Percentiles rank a stretch among this genome's conserved stretches.
phyloP scores from a whole-genome alignment of 2,113 vertebrate species.

The Dipodomys spectabilis region DNA sequence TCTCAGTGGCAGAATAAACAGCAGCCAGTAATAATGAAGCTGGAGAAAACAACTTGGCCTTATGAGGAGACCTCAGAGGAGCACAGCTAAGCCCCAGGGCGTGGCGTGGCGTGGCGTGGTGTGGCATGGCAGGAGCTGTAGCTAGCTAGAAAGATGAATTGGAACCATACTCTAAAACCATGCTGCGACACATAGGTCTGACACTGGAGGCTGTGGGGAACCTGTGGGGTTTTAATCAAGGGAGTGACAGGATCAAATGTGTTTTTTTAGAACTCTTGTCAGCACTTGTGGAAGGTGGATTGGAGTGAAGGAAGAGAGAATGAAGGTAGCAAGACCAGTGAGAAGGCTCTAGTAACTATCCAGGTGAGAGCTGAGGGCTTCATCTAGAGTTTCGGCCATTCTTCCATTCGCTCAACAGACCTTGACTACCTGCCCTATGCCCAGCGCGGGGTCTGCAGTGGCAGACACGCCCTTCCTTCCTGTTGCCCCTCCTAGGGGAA shows the following conservation, averaged over 20 bases:
- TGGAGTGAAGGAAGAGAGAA: constrained; percentile 51
- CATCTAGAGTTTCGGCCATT: neutral
- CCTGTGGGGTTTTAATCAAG: neutral
- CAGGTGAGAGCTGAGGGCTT: constrained; percentile 35
- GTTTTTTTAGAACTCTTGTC: constrained; percentile 52
- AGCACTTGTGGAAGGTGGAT: constrained; percentile 58
- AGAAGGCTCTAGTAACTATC: constrained; percentile 36
- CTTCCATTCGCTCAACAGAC: neutral
- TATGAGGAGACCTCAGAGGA: neutral
- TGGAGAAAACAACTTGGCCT: neutral
- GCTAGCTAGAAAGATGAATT: neutral
- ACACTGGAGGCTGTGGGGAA: neutral
- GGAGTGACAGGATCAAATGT: constrained; percentile 39
- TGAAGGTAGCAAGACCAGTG: constrained; percentile 16
- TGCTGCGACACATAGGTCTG: accelerated
- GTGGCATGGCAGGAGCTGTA: neutral
- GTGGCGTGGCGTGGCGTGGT: neutral
- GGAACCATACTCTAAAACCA: neutral
- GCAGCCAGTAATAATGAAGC: neutral
- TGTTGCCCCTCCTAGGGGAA: neutral
- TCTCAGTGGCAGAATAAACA: neutral
- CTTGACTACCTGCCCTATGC: accelerated
- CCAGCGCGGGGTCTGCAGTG: neutral
- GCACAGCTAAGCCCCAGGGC: neutral
- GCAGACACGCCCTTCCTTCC: neutral